Evolutionary conservation across 2,797 vertebrate genomes (phyloP).

Genomic region (Rhynchonycteris naso): DNA sequence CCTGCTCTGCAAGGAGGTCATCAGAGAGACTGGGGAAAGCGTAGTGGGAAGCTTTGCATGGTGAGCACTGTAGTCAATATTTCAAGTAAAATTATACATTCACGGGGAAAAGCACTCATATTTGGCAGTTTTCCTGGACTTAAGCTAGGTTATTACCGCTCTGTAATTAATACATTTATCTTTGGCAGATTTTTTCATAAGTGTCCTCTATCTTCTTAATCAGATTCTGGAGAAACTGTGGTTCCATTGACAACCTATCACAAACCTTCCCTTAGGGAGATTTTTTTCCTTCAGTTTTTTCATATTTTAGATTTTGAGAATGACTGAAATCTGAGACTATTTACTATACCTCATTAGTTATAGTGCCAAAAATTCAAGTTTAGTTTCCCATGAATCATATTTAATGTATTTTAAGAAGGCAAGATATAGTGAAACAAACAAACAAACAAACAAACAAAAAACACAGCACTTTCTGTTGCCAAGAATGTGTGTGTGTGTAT

Average conservation of each 20-base stretch:
- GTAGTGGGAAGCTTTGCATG: background rate
- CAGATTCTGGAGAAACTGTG: background rate
- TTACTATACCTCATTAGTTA: background rate
- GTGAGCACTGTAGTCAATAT: background rate
- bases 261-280: background rate
- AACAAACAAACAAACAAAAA: background rate
- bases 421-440: background rate
- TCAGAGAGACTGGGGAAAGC: background rate
- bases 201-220: background rate
- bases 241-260: background rate
- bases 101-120: background rate
- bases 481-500: background rate
- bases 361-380: background rate
- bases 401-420: background rate
- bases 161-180: background rate
- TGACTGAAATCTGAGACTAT: background rate
- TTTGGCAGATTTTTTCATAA: constrained; percentile 20
- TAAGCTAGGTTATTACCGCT: background rate
- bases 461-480: background rate
- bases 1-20: background rate
- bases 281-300: background rate
- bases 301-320: background rate
- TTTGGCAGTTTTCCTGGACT: background rate
- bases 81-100: background rate
- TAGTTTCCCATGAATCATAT: background rate